Base-by-base conservation (phyloP, 2,797 vertebrate genomes). In the Centroberyx gerrardi region DNA sequence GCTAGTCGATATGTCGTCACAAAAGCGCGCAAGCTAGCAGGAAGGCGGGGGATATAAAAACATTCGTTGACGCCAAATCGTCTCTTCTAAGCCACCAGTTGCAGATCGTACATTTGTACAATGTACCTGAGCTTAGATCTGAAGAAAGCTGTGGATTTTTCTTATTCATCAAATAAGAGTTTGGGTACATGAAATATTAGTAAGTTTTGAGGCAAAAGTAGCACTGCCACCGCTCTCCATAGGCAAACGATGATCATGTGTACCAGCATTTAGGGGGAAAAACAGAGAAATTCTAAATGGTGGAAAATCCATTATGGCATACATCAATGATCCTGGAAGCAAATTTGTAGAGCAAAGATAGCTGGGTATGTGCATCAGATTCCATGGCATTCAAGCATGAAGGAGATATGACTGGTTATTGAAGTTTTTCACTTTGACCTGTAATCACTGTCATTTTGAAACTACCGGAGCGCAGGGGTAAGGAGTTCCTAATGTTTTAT, bases 51-150 rank as follows among this genome's bases (percentile, higher is more conserved):
- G 62, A 75, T 79, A 64, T 76, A 51, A 69, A 62, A 72, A 68
- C 66, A 46, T 68, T 70, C 46, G 56, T 48, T 63, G 28, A 33
- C 12, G 31, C 27, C 51, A 71, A 68, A 62, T 63, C 68, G 65
- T 84, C 59, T 81, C 40, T 46, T 81, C 76, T 63, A 75, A 81
- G 67, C 62, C 61, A 71, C 66, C 38, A 79, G 74, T 53, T 76
- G 72, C 72, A 72, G 59, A n/a, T n/a, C n/a, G n/a, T n/a, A n/a
- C n/a, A 72, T 38, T 64, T 81, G n/a, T 33, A 70, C 77, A 77
- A 80, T 48, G 49, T 80, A 74, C 62, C 65, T 59, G 59, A 18
- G 80, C 54, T 44, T 29, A 68, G 72, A n/a, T n/a, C n/a, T n/a
- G n/a, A n/a, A n/a, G n/a, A n/a, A n/a, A n/a, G n/a, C n/a, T n/a